A percentile compares a stretch with the other conserved stretches of the same genome.
Evolutionary conservation across 1,140 invertebrate genomes (phyloP).

Genomic region (Drosophila bifasciata): DNA sequence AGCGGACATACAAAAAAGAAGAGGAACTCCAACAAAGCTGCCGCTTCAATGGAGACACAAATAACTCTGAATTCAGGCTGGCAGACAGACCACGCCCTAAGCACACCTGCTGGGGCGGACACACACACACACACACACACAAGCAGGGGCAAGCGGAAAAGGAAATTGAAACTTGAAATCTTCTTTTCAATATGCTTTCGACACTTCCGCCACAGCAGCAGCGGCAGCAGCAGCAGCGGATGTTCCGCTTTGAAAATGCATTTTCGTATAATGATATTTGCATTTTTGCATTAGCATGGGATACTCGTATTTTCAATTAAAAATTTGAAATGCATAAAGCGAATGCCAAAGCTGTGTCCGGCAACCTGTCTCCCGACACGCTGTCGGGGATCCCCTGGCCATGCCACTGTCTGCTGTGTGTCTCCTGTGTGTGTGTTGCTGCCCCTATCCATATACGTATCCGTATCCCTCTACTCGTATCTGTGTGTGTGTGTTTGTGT

Average conservation of each 20-base stretch:
- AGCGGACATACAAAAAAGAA: slow-evolving; percentile 35
- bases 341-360: neutral
- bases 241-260: slow-evolving; percentile 23
- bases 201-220: slow-evolving; percentile 36
- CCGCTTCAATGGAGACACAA: slow-evolving; percentile 29
- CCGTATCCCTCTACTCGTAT: too few species aligned
- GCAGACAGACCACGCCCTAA: slow-evolving; percentile 22
- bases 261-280: slow-evolving; percentile 65
- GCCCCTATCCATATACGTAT: neutral
- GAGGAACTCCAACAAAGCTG: neutral
- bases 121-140: too few species aligned
- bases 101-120: slow-evolving; percentile 38
- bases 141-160: slow-evolving; percentile 59
- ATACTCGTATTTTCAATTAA: slow-evolving; percentile 55
- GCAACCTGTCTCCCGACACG: too few species aligned
- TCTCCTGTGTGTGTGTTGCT: slow-evolving; percentile 2
- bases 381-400: neutral
- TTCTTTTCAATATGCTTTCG: slow-evolving; percentile 34
- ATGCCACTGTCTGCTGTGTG: neutral
- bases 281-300: slow-evolving; percentile 38
- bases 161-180: slow-evolving; percentile 69
- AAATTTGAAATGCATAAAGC: slow-evolving; percentile 36
- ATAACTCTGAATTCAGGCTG: slow-evolving; percentile 36
- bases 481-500: too few species aligned
- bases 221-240: too few species aligned